phyloP scores from a whole-genome alignment of 2,797 vertebrate species.

The Garrulus glandarius region DNA sequence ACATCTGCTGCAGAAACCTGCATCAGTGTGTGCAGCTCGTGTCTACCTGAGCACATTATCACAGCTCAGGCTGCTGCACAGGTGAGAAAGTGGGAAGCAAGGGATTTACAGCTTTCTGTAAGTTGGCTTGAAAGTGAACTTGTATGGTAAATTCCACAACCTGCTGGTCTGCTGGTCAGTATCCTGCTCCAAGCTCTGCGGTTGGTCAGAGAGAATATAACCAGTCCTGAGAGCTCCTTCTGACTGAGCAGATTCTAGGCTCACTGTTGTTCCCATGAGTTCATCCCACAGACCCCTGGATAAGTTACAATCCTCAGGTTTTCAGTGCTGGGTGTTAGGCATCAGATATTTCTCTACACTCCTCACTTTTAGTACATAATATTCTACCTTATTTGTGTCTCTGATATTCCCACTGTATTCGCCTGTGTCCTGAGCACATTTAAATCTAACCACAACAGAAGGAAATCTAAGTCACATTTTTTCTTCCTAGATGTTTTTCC shows the following conservation, averaged over 20 bases:
- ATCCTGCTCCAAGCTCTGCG: background rate
- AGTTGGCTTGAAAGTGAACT: background rate
- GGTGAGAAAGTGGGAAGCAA: background rate
- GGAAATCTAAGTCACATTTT: background rate
- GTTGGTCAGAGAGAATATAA: background rate
- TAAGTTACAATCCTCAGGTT: background rate
- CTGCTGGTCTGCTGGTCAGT: background rate
- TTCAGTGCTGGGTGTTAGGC: background rate
- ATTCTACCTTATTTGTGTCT: background rate
- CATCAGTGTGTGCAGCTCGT: background rate
- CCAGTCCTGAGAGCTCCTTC: background rate
- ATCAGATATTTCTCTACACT: background rate
- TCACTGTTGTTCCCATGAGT: background rate
- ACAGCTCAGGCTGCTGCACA: background rate
- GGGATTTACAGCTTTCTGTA: background rate
- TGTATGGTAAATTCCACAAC: background rate
- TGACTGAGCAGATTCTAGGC: background rate
- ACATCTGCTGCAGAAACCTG: constrained; percentile 71
- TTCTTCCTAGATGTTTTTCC: background rate
- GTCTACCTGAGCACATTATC: background rate
- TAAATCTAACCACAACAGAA: background rate
- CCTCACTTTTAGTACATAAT: background rate
- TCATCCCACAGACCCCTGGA: background rate
- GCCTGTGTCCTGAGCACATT: background rate
- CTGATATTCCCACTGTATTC: background rate